phyloP scores from a whole-genome alignment of 2,888 invertebrate species.

The Hetaerina titia region DNA sequence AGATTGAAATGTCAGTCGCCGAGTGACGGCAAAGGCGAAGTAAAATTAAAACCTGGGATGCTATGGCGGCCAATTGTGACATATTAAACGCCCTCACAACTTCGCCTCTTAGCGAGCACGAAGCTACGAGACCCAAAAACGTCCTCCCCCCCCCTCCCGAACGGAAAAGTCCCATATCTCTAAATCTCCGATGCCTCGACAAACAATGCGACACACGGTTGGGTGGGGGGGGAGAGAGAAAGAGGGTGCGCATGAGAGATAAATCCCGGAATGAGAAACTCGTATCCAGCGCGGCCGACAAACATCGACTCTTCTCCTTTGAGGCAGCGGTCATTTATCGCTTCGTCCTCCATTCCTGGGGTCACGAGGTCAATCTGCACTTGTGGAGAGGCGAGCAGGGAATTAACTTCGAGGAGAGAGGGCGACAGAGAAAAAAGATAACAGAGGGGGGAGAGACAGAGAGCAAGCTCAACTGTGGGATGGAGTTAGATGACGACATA shows the following conservation, averaged over 20 bases:
- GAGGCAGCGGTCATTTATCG: slow-evolving; percentile 40
- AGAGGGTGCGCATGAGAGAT: background rate
- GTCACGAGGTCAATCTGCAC: slow-evolving; percentile 26
- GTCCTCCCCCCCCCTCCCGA: background rate
- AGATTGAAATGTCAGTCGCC: background rate
- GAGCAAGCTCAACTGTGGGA: background rate
- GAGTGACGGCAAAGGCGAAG: background rate
- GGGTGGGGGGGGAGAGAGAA: background rate
- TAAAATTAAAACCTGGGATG: background rate
- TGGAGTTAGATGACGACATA: background rate
- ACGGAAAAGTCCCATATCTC: background rate
- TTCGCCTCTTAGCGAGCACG: background rate
- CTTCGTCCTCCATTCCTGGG: background rate
- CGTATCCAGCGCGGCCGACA: background rate
- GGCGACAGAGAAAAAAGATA: background rate
- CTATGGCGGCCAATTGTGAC: background rate
- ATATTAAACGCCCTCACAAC: background rate
- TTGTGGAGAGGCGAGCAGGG: background rate
- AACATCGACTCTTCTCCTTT: slow-evolving; percentile 11
- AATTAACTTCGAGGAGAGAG: background rate
- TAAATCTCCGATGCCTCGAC: background rate
- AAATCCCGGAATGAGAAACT: background rate
- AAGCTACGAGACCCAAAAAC: background rate
- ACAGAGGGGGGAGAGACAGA: background rate
- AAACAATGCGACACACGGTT: background rate